Evolutionary conservation across 1,140 invertebrate genomes (phyloP), one percentile per base, ranked within the genome.

Genomic region (Drosophila setifemur): DNA sequence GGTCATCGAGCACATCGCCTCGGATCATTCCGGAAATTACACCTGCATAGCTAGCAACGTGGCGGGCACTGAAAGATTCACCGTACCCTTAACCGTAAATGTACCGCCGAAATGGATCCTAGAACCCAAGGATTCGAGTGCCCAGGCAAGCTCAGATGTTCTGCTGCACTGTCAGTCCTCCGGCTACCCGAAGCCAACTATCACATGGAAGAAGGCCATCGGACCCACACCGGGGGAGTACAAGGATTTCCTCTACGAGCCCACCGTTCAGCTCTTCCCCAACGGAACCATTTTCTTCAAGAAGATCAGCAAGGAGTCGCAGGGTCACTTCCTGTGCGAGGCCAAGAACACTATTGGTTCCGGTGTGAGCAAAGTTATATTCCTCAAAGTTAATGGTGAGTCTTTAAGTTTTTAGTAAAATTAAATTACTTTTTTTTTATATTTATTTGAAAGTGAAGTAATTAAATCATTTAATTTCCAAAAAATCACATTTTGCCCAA

Each of bases 251-350:
- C 91, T 94, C 52, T 95, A 95, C 70, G 94, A 95, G 88, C 93
- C 94, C 19, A 94, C 93, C 69, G 93, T 96, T 1, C 93, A 94
- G 68, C 93, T 96, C 55, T 94, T 95, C 82, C 93, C 94, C 53
- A 97, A 97, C 87, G 96, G 96, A 2, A 96, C 96, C 1, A 92
- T 97, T 12, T 93, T 94, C 39, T 96, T 97, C 78, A 94, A 94
- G 55, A 93, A 95, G 75, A 94, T 96, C 29, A 94, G 93, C 66
- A 96, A 97, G 89, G 94, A 95, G 60, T 96, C 95, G 86, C 96
- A 97, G 89, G 97, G 97, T 1, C 95, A 96, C 86, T 98, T 98
- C 88, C 91, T 98, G 6, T 98, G 97, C 91, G 97, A 98, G 81
- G 96, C 96, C 0, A 94, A 96, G 72, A 98, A 98, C 88, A 95